Conservation (phyloP, 2,113 vertebrate genomes). For the Upupa epops region DNA sequence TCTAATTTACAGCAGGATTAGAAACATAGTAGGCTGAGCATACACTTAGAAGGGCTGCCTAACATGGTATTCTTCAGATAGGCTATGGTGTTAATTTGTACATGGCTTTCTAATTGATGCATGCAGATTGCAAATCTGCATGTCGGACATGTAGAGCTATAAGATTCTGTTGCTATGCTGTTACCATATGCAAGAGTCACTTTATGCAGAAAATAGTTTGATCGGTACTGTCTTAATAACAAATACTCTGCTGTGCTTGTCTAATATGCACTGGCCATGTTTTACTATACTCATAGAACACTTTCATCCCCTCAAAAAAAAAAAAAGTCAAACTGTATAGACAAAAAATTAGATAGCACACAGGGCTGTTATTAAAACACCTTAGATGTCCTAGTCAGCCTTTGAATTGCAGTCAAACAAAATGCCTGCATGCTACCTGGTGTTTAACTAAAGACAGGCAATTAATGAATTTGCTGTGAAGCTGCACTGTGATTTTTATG, state of each 20-base stretch:
- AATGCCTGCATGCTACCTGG: not conserved
- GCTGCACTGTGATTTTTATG: not conserved
- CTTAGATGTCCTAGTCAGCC: not conserved
- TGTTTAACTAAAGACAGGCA: not conserved
- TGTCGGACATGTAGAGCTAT: not conserved
- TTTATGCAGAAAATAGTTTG: not conserved
- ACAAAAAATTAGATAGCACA: not conserved
- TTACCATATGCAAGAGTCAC: not conserved
- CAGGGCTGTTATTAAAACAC: not conserved
- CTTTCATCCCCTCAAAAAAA: not conserved
- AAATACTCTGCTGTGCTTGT: not conserved
- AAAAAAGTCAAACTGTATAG: not conserved
- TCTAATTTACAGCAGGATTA: not conserved
- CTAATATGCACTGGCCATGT: not conserved
- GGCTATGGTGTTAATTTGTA: not conserved
- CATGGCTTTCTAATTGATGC: not conserved
- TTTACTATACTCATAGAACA: not conserved
- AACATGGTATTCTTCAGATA: not conserved
- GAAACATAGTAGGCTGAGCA: not conserved
- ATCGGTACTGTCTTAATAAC: not conserved
- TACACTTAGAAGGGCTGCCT: not conserved
- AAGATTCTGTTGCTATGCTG: not conserved
- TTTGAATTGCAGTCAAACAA: slow-evolving; percentile 7
- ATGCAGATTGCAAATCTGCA: slow-evolving; percentile 10
- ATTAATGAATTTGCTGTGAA: slow-evolving; percentile 1